Evolutionary conservation across 2,797 vertebrate genomes (phyloP).

Genomic region (Prunella strophiata): DNA sequence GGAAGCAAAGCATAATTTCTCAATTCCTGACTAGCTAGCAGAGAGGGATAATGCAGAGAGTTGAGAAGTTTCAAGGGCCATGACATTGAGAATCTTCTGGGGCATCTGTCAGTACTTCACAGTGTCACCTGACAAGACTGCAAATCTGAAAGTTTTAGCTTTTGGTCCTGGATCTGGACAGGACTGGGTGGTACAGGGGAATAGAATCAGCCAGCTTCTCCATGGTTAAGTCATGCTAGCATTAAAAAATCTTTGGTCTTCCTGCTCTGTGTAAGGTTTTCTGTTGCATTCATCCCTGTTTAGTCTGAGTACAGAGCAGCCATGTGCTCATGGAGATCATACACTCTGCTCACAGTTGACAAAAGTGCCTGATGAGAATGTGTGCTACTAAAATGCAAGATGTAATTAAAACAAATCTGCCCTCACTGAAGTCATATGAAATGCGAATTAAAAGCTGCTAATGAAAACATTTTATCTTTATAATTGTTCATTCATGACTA

Average conservation of each 20-base stretch:
- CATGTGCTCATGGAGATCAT: not conserved
- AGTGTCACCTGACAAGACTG: not conserved
- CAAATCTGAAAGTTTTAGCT: not conserved
- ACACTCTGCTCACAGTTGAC: not conserved
- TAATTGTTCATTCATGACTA: not conserved
- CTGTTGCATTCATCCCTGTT: not conserved
- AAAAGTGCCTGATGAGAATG: not conserved
- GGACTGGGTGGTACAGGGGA: not conserved
- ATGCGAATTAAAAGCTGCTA: not conserved
- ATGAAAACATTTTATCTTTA: not conserved
- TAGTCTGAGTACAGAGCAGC: not conserved
- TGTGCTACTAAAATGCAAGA: not conserved
- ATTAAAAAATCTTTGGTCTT: not conserved
- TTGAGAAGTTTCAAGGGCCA: not conserved
- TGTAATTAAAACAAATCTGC: not conserved
- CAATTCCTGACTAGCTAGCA: constrained; percentile 27
- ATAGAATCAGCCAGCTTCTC: not conserved
- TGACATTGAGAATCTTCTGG: constrained; percentile 7
- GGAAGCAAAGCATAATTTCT: constrained; percentile 19
- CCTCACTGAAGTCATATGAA: not conserved
- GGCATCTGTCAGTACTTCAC: not conserved
- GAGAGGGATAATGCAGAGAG: not conserved
- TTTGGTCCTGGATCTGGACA: not conserved
- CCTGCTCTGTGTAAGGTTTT: not conserved
- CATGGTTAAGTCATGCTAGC: not conserved